A percentile compares a stretch with the other conserved stretches of the same genome.
Evolutionary conservation across 1,140 invertebrate genomes (phyloP).

Genomic region (Macrosteles quadrilineatus): DNA sequence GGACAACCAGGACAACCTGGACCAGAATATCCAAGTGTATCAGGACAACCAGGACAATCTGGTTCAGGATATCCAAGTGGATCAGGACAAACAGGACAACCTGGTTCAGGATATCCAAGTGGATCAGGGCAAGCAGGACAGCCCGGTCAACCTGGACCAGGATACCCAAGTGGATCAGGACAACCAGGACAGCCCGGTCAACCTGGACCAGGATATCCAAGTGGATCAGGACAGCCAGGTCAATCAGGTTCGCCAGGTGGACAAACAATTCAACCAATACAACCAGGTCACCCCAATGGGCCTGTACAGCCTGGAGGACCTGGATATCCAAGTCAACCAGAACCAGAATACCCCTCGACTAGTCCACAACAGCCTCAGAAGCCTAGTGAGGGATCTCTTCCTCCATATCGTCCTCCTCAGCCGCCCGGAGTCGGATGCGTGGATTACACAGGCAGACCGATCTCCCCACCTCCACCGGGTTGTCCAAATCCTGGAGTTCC

Average conservation of each 20-base stretch:
- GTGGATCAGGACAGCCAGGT: constrained; percentile 20
- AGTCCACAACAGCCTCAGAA: constrained; percentile 26
- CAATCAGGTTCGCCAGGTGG: constrained; percentile 33
- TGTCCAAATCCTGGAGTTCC: constrained; percentile 33
- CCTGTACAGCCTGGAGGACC: constrained; percentile 29
- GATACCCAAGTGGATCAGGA: constrained; percentile 39
- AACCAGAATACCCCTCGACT: constrained; percentile 8
- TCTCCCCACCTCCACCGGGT: constrained; percentile 37
- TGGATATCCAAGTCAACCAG: constrained; percentile 37
- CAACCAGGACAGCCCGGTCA: constrained; percentile 38
- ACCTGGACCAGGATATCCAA: constrained; percentile 35
- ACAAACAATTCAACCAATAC: constrained; percentile 37
- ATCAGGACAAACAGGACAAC: constrained; percentile 43
- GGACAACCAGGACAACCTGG: constrained; percentile 41
- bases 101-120: constrained; percentile 34
- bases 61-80: constrained; percentile 42
- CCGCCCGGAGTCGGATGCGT: constrained; percentile 31
- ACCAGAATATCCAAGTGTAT: constrained; percentile 36
- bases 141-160: constrained; percentile 36
- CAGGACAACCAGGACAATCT: constrained; percentile 41
- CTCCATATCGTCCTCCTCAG: constrained; percentile 32
- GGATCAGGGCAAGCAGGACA: constrained; percentile 27
- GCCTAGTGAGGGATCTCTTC: constrained; percentile 38
- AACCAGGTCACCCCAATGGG: not conserved
- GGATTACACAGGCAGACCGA: constrained; percentile 37